These are phyloP conservation scores for Antennarius striatus DNA, from an alignment of 2,113 vertebrate genomes.

Conservation along the genomic window DNA sequence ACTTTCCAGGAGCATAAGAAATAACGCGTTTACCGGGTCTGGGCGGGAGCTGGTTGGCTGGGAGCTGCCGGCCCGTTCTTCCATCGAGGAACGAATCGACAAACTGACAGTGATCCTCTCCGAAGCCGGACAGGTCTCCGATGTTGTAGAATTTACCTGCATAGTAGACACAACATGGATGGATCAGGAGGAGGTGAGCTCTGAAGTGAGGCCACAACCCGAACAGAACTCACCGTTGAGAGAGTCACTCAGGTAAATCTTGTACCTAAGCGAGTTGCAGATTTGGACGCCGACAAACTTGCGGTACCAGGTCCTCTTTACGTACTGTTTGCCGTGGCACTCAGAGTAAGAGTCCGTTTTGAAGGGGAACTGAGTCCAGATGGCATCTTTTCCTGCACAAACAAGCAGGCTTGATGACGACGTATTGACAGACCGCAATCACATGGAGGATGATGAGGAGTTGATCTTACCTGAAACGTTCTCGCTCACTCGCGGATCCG, in stretches of 20 bases:
- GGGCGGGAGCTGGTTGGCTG: slow-evolving; percentile 82
- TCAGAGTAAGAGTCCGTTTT: slow-evolving; percentile 89
- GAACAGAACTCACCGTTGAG: slow-evolving; percentile 81
- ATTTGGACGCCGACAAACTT: slow-evolving; percentile 96
- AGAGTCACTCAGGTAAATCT: slow-evolving; percentile 96
- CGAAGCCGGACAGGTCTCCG: slow-evolving; percentile 92
- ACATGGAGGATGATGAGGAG: background rate
- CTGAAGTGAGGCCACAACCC: background rate
- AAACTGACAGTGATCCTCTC: slow-evolving; percentile 98
- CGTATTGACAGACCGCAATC: fast-evolving
- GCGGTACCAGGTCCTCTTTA: slow-evolving; percentile 97
- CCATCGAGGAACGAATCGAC: slow-evolving; percentile 98
- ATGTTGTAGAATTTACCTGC: slow-evolving; percentile 95
- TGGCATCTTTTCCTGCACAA: slow-evolving; percentile 89
- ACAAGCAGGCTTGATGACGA: background rate
- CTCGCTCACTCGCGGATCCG: slow-evolving; percentile 92
- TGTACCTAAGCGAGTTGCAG: slow-evolving; percentile 96
- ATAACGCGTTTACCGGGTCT: slow-evolving; percentile 81
- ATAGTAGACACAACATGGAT: slow-evolving; percentile 1
- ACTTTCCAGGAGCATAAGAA: background rate
- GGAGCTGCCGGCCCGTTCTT: slow-evolving; percentile 86
- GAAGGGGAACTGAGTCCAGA: slow-evolving; percentile 95
- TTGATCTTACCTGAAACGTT: slow-evolving; percentile 86
- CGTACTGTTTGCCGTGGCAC: slow-evolving; percentile 91
- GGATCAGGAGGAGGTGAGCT: background rate